These are phyloP conservation scores for Rhamnusium bicolor DNA, from an alignment of 2,888 invertebrate genomes.

Conservation along the genomic window DNA sequence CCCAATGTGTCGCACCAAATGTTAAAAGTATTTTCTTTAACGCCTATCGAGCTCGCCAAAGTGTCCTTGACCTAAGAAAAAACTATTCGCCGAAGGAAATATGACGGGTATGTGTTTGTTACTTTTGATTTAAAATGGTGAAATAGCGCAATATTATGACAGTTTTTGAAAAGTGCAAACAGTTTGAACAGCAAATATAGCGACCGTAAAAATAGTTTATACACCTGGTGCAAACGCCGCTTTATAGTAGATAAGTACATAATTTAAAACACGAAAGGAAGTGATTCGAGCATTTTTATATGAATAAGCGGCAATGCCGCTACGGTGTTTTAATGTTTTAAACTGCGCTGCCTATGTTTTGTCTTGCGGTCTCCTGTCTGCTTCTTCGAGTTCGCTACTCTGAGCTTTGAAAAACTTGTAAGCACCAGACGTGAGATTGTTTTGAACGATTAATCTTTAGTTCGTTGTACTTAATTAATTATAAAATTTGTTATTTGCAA, in stretches of 20 bases:
- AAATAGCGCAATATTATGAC: neutral
- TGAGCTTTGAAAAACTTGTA: constrained; percentile 11
- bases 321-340: constrained; percentile 13
- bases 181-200: neutral
- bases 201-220: neutral
- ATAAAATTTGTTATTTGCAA: constrained; percentile 31
- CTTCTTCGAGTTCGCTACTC: constrained; percentile 9
- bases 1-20: too few relatives aligned
- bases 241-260: neutral
- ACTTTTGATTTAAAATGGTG: neutral
- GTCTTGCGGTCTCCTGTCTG: constrained; percentile 25
- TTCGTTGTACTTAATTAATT: constrained; percentile 30
- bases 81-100: too few relatives aligned
- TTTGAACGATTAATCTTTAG: constrained; percentile 22
- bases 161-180: neutral
- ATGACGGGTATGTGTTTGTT: neutral
- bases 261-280: neutral
- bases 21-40: too few relatives aligned
- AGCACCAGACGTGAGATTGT: constrained; percentile 9
- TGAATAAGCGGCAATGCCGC: constrained; percentile 8
- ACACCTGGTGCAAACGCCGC: neutral
- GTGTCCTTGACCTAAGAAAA: neutral
- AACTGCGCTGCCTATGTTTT: constrained; percentile 23
- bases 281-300: constrained; percentile 14
- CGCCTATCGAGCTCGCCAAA: too few relatives aligned